phyloP scores from a whole-genome alignment of 1,140 invertebrate genomes.

The Aporrectodea caliginosa region DNA sequence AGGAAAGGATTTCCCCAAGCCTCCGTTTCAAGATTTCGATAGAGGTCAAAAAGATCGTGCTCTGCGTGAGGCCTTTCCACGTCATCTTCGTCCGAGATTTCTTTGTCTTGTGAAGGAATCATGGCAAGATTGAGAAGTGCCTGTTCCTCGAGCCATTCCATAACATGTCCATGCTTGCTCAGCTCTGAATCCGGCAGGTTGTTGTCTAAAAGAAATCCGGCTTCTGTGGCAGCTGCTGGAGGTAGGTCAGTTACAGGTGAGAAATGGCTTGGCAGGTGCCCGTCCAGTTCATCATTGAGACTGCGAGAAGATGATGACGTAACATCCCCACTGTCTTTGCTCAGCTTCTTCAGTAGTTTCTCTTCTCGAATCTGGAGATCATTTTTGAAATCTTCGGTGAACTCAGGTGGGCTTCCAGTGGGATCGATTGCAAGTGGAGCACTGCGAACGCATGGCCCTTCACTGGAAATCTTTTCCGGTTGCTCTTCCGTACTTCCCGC shows the following conservation, averaged over 20 bases:
- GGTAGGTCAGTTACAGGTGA: too few species aligned
- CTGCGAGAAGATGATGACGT: conserved; percentile 13
- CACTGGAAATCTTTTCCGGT: not conserved
- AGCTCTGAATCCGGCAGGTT: not conserved
- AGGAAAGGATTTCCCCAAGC: not conserved
- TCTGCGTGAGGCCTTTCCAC: not conserved
- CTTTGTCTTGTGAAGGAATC: too few species aligned
- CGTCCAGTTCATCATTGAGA: conserved; percentile 22
- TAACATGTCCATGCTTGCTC: conserved; percentile 19
- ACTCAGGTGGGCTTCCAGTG: not conserved
- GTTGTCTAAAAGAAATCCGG: not conserved
- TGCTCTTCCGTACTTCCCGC: too few species aligned
- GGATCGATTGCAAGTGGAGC: not conserved
- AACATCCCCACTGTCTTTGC: not conserved
- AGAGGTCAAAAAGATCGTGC: not conserved
- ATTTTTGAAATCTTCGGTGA: not conserved
- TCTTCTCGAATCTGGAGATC: not conserved
- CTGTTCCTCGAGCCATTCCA: conserved; percentile 24
- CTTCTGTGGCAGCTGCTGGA: conserved; percentile 5
- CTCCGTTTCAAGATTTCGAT: not conserved
- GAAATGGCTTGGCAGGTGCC: not conserved
- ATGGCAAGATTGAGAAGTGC: not conserved
- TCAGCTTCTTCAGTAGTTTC: not conserved
- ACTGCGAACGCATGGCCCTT: not conserved
- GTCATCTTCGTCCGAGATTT: not conserved